Evolutionary conservation across 1,140 invertebrate genomes (phyloP).

Genomic region (Drosophila parvula): DNA sequence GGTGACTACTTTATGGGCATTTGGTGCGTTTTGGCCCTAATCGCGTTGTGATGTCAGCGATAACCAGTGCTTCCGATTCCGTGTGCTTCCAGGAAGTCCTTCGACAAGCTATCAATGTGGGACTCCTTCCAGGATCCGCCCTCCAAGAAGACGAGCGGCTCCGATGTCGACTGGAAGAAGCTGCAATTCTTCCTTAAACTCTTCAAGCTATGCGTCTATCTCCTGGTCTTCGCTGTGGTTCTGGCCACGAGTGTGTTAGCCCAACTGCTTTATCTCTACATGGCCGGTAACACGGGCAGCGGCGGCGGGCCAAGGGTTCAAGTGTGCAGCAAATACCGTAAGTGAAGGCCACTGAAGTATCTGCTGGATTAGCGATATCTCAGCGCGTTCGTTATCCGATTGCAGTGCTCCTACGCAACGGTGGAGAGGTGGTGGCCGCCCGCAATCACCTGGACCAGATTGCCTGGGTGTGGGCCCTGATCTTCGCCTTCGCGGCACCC

Average conservation of each 20-base stretch:
- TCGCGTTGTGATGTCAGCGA: slow-evolving; percentile 1
- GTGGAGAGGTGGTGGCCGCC: slow-evolving; percentile 41
- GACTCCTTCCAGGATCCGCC: slow-evolving; percentile 89
- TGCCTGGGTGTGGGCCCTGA: slow-evolving; percentile 95
- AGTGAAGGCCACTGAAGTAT: slow-evolving; percentile 36
- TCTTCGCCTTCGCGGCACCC: slow-evolving; percentile 93
- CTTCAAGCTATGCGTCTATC: slow-evolving; percentile 92
- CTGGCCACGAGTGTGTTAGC: slow-evolving; percentile 91
- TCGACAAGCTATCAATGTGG: slow-evolving; percentile 67
- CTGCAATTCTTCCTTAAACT: slow-evolving; percentile 92
- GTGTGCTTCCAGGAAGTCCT: slow-evolving; percentile 45
- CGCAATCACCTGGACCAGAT: slow-evolving; percentile 89
- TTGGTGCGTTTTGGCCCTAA: slow-evolving; percentile 48
- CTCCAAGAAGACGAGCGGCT: slow-evolving; percentile 92
- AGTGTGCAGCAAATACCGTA: slow-evolving; percentile 89
- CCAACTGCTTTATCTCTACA: slow-evolving; percentile 93
- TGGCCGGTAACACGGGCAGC: slow-evolving; percentile 93
- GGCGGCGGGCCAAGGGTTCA: slow-evolving; percentile 88
- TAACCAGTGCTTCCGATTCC: slow-evolving; percentile 3
- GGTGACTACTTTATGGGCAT: slow-evolving; percentile 53
- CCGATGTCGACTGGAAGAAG: slow-evolving; percentile 93
- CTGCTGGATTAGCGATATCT: slow-evolving; percentile 1
- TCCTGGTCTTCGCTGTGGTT: slow-evolving; percentile 92
- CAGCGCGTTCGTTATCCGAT: background rate
- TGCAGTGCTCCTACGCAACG: slow-evolving; percentile 51